phyloP scores from a whole-genome alignment of 1,140 invertebrate genomes.

The Papilio dardanus region DNA sequence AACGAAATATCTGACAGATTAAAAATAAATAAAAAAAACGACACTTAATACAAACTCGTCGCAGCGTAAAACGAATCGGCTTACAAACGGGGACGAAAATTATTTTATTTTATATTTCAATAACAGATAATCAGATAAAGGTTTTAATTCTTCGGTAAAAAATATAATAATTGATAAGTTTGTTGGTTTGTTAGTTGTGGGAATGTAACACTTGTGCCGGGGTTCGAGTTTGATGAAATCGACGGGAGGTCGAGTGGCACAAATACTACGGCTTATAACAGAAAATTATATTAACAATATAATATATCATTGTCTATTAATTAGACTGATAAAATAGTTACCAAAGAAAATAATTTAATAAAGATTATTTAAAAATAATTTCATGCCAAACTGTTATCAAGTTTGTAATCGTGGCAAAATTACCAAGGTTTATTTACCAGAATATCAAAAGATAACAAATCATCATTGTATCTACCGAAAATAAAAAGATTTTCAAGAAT shows the following conservation, averaged over 20 bases:
- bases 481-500: not conserved
- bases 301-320: not conserved
- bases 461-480: not conserved
- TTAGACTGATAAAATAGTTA: not conserved
- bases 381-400: no score
- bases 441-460: not conserved
- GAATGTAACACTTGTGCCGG: slow-evolving; percentile 59
- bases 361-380: not conserved
- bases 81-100: slow-evolving; percentile 60
- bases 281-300: not conserved
- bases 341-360: not conserved
- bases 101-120: slow-evolving; percentile 61
- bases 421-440: not conserved
- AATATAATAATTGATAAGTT: slow-evolving; percentile 51
- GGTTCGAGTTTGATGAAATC: slow-evolving; percentile 43
- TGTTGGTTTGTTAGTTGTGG: slow-evolving; percentile 49
- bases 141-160: slow-evolving; percentile 64
- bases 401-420: no score
- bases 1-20: slow-evolving; percentile 28
- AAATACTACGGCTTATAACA: slow-evolving; percentile 9
- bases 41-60: slow-evolving; percentile 51
- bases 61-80: slow-evolving; percentile 69
- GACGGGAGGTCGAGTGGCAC: slow-evolving; percentile 42
- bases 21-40: slow-evolving; percentile 54
- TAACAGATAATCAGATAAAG: slow-evolving; percentile 75